These are phyloP conservation scores for Aplocera efformata DNA, from an alignment of 2,888 invertebrate genomes.

Conservation along the genomic window DNA sequence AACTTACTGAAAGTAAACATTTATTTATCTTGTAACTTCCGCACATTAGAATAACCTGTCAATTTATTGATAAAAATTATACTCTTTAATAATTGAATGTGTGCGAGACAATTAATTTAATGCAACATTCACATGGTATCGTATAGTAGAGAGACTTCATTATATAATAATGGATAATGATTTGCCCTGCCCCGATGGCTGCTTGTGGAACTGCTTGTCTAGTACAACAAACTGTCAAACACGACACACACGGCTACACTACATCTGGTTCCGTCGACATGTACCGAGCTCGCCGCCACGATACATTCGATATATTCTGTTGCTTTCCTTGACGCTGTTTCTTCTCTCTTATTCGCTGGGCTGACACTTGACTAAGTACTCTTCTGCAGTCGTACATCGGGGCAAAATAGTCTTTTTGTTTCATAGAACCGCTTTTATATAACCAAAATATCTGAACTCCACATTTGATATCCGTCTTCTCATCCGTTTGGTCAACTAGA, in stretches of 20 bases:
- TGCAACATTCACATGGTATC: no score
- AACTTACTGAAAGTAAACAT: no score
- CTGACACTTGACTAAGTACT: conserved; percentile 21
- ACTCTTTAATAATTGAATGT: no score
- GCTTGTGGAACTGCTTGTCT: conserved; percentile 37
- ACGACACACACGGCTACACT: conserved; percentile 39
- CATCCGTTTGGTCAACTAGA: no score
- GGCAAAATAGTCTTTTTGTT: conserved; percentile 24
- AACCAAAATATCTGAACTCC: no score
- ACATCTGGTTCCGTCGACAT: conserved; percentile 25
- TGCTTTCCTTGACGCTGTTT: conserved; percentile 23
- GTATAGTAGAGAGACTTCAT: no score
- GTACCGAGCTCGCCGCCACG: conserved; percentile 32
- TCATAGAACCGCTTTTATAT: no score
- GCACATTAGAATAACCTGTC: no score
- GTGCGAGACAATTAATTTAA: no score
- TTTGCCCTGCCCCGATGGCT: conserved; percentile 29
- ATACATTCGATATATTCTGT: conserved; percentile 27
- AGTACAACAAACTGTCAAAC: conserved; percentile 27
- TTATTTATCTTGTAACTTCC: no score
- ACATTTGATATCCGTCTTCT: no score
- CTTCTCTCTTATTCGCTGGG: conserved; percentile 27
- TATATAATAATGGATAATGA: conserved; percentile 16
- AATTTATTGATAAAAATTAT: no score
- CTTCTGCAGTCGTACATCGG: conserved; percentile 17